Conservation (phyloP, 2,888 invertebrate genomes). For the Chaetoderma sp. region DNA sequence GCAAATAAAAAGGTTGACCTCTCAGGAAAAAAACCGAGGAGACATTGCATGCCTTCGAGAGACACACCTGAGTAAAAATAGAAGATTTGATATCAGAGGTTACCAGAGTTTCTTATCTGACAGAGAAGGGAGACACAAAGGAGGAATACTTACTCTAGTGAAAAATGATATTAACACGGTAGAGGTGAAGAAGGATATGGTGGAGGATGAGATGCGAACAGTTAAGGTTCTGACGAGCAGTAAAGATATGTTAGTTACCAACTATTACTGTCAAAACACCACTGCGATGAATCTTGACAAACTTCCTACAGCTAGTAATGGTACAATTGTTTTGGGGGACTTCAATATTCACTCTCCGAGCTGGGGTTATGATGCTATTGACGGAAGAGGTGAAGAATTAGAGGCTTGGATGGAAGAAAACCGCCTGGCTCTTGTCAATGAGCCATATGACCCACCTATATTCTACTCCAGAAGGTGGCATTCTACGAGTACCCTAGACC, state of each 20-base stretch:
- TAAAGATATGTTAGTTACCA: too few species aligned
- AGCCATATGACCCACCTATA: slow-evolving; percentile 25
- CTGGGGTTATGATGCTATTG: slow-evolving; percentile 26
- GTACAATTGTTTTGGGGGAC: slow-evolving; percentile 20
- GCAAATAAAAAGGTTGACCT: slow-evolving; percentile 32
- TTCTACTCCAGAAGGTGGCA: slow-evolving; percentile 23
- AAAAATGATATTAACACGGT: slow-evolving; percentile 27
- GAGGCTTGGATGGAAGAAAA: slow-evolving; percentile 18
- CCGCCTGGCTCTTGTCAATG: slow-evolving; percentile 19
- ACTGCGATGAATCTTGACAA: too few species aligned
- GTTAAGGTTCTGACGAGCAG: too few species aligned
- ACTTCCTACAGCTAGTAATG: too few species aligned
- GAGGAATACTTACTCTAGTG: slow-evolving; percentile 28
- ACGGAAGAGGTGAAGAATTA: slow-evolving; percentile 22
- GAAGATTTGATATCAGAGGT: slow-evolving; percentile 26
- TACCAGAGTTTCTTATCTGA: slow-evolving; percentile 22
- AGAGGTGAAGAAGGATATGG: slow-evolving; percentile 14
- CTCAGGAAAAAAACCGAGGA: slow-evolving; percentile 28
- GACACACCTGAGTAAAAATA: too few species aligned
- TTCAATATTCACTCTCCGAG: slow-evolving; percentile 27
- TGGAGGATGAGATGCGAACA: too few species aligned
- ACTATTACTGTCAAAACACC: too few species aligned
- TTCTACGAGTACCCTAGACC: slow-evolving; percentile 21
- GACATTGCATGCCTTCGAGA: slow-evolving; percentile 32
- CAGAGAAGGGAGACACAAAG: slow-evolving; percentile 24